phyloP scores from a whole-genome alignment of 1,140 invertebrate species.

The Laupala kohalensis region DNA sequence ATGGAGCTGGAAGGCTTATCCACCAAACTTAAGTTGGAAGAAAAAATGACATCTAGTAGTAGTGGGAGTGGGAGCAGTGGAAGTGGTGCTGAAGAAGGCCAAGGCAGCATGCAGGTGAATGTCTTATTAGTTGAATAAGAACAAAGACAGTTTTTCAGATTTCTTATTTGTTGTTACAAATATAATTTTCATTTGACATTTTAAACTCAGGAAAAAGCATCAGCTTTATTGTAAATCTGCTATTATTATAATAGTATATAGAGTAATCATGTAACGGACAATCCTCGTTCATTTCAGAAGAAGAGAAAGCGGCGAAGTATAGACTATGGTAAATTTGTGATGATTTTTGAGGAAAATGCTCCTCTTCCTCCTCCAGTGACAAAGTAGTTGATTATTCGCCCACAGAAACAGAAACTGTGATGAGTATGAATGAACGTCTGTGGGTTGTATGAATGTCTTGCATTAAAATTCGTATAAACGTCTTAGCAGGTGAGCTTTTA shows the following conservation, averaged over 20 bases:
- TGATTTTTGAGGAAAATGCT: slow-evolving; percentile 44
- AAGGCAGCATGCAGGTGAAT: background rate
- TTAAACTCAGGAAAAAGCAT: too few relatives aligned
- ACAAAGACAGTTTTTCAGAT: background rate
- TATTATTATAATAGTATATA: too few relatives aligned
- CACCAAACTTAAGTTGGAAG: slow-evolving; percentile 42
- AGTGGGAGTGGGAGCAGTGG: slow-evolving; percentile 35
- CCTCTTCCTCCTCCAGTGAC: slow-evolving; percentile 33
- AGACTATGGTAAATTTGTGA: slow-evolving; percentile 37
- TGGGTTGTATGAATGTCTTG: background rate
- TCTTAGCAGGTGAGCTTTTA: background rate
- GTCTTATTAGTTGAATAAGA: background rate
- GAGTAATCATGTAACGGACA: too few relatives aligned
- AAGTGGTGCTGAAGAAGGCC: slow-evolving; percentile 33
- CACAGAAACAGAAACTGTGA: background rate
- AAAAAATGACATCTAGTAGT: slow-evolving; percentile 41
- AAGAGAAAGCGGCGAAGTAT: slow-evolving; percentile 30
- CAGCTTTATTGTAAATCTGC: too few relatives aligned
- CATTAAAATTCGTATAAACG: background rate
- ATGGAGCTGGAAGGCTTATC: slow-evolving; percentile 47
- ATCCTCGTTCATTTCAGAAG: slow-evolving; percentile 18
- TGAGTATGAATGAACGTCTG: background rate
- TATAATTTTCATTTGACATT: background rate
- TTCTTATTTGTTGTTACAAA: background rate
- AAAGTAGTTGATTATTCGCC: background rate